Base-by-base conservation (phyloP, 2,888 invertebrate genomes). In the Patella pellucida region DNA sequence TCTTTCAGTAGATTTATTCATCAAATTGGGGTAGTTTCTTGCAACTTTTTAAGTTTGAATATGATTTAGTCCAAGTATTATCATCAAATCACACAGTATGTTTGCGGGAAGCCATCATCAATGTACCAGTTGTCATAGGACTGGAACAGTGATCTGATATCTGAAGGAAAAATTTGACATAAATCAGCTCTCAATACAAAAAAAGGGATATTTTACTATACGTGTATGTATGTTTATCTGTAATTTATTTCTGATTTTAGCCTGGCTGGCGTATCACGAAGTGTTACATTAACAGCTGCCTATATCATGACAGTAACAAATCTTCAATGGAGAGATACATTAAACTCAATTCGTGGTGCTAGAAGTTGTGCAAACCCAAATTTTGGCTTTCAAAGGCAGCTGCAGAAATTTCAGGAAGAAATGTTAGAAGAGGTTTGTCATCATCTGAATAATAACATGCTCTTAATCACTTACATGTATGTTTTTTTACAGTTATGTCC, bases 301-400 rank as follows among this genome's bases (percentile, higher is more conserved):
- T 98, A 98, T 92, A 95, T 98, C 81, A 98, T 98, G 97, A 95
- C 96, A 69, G 96, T 95, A 79, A 97, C 98, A 51, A 93, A 94
- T 79, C 93, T 98, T 71, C 95, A 94, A 76, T 97, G 97, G 96
- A 95, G 96, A 85, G 97, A 98, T 88, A 95, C 97, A 1, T 92
- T 98, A 79, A 97, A 97, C 92, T 96, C 97, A 79, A 96, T 98
- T 72, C 93, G 97, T 79, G 96, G 96, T 0, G 97, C 97, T 62
- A 93, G 98, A 77, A 94, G 95, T 0, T 96, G 97, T 69, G 98
- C 98, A 88, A 97, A 97, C 93, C 98, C 98, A 41, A 98, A 98
- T 92, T 94, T 96, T 79, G 98, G 98, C 86, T 98, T 98, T 92
- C 97, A 97, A 91, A 94, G 95, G 85, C 98, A 98, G 91, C 93